These are phyloP conservation scores for Nineta flava DNA, from an alignment of 2,888 invertebrate species.

Conservation along the genomic window DNA sequence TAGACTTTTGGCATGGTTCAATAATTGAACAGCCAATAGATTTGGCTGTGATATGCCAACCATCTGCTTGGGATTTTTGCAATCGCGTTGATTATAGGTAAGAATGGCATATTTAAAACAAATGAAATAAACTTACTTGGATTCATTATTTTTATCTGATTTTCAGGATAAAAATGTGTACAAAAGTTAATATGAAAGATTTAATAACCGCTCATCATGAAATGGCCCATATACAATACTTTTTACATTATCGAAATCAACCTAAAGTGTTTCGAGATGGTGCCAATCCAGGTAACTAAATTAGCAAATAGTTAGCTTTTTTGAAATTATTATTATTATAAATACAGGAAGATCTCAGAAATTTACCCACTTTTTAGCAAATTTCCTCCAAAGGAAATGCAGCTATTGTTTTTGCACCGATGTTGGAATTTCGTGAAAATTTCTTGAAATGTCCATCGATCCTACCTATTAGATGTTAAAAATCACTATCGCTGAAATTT, in stretches of 20 bases:
- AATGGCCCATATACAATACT: constrained; percentile 83
- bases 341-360: too few species aligned
- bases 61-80: constrained; percentile 91
- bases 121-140: background rate
- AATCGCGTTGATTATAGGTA: constrained; percentile 76
- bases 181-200: constrained; percentile 71
- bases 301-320: background rate
- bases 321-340: background rate
- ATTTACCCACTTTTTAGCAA: background rate
- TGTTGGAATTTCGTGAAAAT: too few species aligned
- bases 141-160: background rate
- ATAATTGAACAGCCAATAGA: constrained; percentile 66
- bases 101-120: too few species aligned
- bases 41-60: constrained; percentile 67
- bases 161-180: constrained; percentile 73
- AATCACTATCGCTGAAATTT: too few species aligned
- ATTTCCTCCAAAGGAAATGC: too few species aligned
- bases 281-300: constrained; percentile 69
- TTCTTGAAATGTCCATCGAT: too few species aligned
- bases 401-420: too few species aligned
- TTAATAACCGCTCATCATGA: constrained; percentile 80
- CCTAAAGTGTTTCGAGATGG: constrained; percentile 80
- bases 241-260: constrained; percentile 64
- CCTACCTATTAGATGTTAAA: too few species aligned
- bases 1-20: constrained; percentile 78